These are phyloP conservation scores for Tachyglossus aculeatus DNA, from an alignment of 2,797 vertebrate genomes.

Conservation along the genomic window DNA sequence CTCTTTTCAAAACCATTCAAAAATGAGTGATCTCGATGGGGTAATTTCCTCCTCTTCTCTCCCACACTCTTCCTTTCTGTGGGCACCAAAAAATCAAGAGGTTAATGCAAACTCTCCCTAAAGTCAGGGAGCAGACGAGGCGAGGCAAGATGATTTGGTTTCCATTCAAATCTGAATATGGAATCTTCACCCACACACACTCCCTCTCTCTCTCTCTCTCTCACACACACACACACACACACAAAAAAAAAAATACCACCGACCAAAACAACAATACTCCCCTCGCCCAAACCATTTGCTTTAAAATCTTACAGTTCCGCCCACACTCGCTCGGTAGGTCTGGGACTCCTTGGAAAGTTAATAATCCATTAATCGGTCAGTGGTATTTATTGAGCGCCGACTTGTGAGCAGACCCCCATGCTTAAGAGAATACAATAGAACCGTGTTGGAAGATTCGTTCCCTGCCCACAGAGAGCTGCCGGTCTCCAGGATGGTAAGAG, in stretches of 20 bases:
- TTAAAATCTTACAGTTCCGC: constrained; percentile 20
- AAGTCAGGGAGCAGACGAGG: constrained; percentile 48
- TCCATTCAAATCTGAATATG: constrained; percentile 41
- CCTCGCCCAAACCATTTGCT: no score
- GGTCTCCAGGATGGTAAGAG: constrained; percentile 7
- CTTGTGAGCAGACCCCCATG: no score
- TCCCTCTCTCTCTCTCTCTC: no score
- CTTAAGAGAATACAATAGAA: no score
- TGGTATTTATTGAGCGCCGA: no score
- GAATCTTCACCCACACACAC: constrained; percentile 26
- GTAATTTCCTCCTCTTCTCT: constrained; percentile 10
- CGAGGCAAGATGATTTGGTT: constrained; percentile 47
- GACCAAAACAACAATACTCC: no score
- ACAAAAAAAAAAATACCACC: no score
- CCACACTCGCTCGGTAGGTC: background rate
- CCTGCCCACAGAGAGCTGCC: no score
- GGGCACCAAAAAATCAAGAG: constrained; percentile 63
- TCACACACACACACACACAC: no score
- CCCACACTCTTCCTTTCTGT: constrained; percentile 56
- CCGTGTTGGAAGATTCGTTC: no score
- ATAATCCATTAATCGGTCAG: no score
- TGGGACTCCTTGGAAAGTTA: constrained; percentile 7
- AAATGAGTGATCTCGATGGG: constrained; percentile 30
- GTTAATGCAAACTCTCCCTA: constrained; percentile 62
- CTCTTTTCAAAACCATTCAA: constrained; percentile 7